A percentile compares a stretch with the other conserved stretches of the same genome.
Evolutionary conservation across 2,113 vertebrate genomes (phyloP).

Genomic region (Neogobius melanostomus): DNA sequence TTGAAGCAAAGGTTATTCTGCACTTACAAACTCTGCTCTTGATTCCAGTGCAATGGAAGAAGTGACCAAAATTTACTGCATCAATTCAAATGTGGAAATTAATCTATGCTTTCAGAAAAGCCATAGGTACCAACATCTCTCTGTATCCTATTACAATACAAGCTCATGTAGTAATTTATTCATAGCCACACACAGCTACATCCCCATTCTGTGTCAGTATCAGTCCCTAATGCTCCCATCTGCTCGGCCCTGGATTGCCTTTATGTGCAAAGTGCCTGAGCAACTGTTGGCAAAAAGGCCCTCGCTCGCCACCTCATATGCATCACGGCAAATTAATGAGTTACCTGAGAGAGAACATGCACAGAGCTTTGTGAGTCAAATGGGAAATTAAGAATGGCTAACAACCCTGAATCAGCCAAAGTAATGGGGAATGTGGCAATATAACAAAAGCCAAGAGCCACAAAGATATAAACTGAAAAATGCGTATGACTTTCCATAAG

Average conservation of each 20-base stretch:
- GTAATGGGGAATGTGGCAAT: constrained; percentile 60
- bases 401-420: constrained; percentile 70
- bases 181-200: constrained; percentile 42
- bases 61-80: no score
- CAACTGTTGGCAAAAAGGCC: constrained; percentile 66
- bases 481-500: constrained; percentile 20
- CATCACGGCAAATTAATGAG: constrained; percentile 78
- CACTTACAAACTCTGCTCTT: no score
- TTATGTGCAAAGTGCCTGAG: constrained; percentile 70
- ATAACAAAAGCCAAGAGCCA: constrained; percentile 39
- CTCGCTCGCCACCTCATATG: constrained; percentile 65
- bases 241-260: constrained; percentile 69
- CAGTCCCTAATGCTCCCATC: constrained; percentile 72
- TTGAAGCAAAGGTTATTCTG: no score
- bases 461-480: constrained; percentile 21
- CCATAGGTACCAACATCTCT: constrained; percentile 5
- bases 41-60: no score
- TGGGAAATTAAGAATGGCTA: constrained; percentile 81
- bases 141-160: constrained; percentile 37
- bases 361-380: constrained; percentile 68
- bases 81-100: no score
- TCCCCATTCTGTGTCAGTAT: constrained; percentile 60
- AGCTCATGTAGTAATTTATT: constrained; percentile 44
- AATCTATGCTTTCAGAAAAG: constrained; percentile 5
- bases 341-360: constrained; percentile 71